Conservation (phyloP, 2,888 invertebrate species). For the Odontocolon sp. region DNA sequence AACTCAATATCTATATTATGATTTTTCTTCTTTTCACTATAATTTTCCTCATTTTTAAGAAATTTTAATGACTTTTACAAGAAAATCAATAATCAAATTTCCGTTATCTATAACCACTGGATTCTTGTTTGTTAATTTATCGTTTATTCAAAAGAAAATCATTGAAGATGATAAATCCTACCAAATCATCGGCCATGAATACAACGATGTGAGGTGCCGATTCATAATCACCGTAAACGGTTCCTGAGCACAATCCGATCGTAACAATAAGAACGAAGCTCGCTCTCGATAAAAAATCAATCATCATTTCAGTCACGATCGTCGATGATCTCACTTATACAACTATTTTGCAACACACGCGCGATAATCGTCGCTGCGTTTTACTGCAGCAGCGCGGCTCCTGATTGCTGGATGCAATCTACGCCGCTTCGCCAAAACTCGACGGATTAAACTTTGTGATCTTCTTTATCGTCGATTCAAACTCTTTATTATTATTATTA, state of each 20-base stretch:
- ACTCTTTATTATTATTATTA: too few relatives aligned
- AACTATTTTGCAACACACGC: neutral
- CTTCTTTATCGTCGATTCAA: too few relatives aligned
- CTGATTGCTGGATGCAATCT: neutral
- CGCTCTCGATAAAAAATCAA: constrained; percentile 41
- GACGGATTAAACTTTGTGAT: too few relatives aligned
- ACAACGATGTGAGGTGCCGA: constrained; percentile 82
- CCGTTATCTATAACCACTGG: neutral
- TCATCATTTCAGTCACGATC: constrained; percentile 44
- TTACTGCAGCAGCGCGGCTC: neutral
- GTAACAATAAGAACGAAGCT: constrained; percentile 37
- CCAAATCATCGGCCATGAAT: constrained; percentile 84
- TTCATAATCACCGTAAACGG: constrained; percentile 67
- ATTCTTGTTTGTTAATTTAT: neutral
- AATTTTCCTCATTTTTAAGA: neutral
- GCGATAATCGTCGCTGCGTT: constrained; percentile 9
- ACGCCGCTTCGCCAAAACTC: constrained; percentile 1
- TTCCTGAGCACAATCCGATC: constrained; percentile 45
- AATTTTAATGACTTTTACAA: neutral
- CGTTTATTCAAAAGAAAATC: neutral
- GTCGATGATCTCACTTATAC: neutral
- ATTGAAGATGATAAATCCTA: constrained; percentile 70
- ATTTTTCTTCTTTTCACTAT: neutral
- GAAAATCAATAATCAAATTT: neutral
- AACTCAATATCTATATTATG: neutral